Evolutionary conservation across 2,113 vertebrate species (phyloP).

Genomic region (Tor tambroides): DNA sequence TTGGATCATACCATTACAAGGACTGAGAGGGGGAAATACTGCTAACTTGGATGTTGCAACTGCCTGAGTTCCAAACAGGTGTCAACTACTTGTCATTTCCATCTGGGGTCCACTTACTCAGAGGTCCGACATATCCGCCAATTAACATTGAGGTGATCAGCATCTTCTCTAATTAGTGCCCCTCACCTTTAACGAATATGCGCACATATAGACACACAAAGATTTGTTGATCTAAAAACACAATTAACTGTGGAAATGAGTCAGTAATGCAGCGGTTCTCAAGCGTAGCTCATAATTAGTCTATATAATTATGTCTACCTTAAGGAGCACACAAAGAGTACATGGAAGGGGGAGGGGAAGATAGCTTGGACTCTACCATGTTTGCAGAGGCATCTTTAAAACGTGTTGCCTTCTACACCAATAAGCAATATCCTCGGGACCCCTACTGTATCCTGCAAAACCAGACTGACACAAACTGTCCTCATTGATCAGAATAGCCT

Average conservation of each 20-base stretch:
- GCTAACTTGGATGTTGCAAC: neutral
- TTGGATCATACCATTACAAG: conserved; percentile 69
- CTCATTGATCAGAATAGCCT: neutral
- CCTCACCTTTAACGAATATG: neutral
- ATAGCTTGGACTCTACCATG: neutral
- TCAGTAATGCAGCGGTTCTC: neutral
- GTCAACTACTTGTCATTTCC: neutral
- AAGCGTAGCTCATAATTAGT: neutral
- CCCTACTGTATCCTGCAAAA: neutral
- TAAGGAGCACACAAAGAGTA: neutral
- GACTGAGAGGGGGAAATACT: conserved; percentile 46
- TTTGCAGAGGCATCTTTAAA: neutral
- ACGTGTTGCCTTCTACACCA: neutral
- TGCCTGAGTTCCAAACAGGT: neutral
- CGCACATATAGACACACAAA: neutral
- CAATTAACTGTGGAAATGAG: neutral
- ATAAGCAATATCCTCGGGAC: neutral
- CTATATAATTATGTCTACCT: too few relatives aligned
- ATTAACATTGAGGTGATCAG: neutral
- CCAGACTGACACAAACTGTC: neutral
- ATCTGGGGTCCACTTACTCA: neutral
- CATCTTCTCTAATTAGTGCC: neutral
- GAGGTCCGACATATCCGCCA: neutral
- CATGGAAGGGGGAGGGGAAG: neutral
- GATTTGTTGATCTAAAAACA: neutral